phyloP scores from a whole-genome alignment of 2,113 vertebrate genomes.

The Monarcha castaneiventris region DNA sequence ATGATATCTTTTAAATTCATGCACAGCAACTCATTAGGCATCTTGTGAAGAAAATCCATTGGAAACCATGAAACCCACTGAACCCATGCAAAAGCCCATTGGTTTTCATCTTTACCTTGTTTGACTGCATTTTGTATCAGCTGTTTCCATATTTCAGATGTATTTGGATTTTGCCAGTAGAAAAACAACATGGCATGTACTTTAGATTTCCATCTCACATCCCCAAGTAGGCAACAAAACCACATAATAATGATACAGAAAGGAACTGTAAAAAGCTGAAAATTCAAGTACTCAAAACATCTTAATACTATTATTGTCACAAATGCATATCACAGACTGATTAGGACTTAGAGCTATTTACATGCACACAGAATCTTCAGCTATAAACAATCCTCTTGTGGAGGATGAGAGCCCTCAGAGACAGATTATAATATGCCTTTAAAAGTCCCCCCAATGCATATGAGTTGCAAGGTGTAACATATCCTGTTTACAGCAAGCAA shows the following conservation, averaged over 20 bases:
- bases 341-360: not conserved
- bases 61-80: not conserved
- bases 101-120: not conserved
- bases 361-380: not conserved
- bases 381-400: not conserved
- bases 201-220: not conserved
- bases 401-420: not conserved
- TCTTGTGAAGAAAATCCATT: not conserved
- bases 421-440: not conserved
- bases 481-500: not conserved
- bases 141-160: not conserved
- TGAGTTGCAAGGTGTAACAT: not conserved
- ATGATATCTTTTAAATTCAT: not conserved
- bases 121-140: not conserved
- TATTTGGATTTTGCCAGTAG: not conserved
- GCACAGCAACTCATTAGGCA: not conserved
- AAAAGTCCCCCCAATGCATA: not conserved
- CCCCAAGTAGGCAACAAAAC: not conserved
- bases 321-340: fast-evolving
- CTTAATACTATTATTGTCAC: not conserved
- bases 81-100: not conserved
- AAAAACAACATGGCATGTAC: not conserved
- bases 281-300: not conserved
- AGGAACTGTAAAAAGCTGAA: not conserved
- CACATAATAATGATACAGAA: not conserved